These are phyloP conservation scores for Trypoxylon attenuatum DNA, from an alignment of 2,888 invertebrate genomes.

Conservation along the genomic window DNA sequence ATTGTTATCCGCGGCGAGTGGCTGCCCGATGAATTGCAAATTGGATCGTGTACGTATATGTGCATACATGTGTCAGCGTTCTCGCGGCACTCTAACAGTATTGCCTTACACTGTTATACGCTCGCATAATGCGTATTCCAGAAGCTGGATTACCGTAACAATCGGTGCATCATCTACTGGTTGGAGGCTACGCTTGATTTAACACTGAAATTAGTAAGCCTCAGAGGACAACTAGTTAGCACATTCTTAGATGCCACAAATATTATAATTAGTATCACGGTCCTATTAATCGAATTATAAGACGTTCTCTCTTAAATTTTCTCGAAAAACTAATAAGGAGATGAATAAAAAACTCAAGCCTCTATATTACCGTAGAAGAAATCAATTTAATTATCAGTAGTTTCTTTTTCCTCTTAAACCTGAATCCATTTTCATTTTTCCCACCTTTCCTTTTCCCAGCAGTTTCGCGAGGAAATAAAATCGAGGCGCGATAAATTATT, in stretches of 20 bases:
- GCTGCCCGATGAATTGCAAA: conserved; percentile 48
- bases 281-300: no score
- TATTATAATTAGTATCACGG: no score
- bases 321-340: no score
- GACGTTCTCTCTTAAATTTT: no score
- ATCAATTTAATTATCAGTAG: no score
- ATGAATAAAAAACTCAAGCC: no score
- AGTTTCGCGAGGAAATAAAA: conserved; percentile 29
- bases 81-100: conserved; percentile 43
- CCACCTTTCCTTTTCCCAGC: conserved; percentile 11
- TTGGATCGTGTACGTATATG: conserved; percentile 10
- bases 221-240: no score
- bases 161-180: conserved; percentile 42
- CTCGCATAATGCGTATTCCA: conserved; percentile 44
- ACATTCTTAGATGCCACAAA: no score
- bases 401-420: not conserved
- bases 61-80: no score
- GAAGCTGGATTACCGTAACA: conserved; percentile 53
- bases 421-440: not conserved
- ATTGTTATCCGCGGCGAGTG: conserved; percentile 27
- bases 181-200: conserved; percentile 38
- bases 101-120: conserved; percentile 41
- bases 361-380: no score
- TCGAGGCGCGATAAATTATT: conserved; percentile 40
- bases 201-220: no score